Evolutionary conservation across 2,888 invertebrate genomes (phyloP).

Genomic region (Agonopterix subpropinquella): DNA sequence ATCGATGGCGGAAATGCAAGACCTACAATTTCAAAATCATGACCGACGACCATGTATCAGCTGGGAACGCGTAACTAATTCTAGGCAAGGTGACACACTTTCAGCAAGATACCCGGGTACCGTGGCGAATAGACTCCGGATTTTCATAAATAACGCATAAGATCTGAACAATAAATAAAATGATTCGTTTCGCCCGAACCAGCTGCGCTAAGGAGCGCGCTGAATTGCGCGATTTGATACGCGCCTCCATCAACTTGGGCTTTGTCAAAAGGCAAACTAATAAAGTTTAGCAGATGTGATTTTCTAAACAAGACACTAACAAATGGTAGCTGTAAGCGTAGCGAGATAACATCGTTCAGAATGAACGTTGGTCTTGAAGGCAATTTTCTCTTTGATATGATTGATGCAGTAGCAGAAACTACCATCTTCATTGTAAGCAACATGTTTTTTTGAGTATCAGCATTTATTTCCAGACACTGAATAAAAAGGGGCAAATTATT

Average conservation of each 20-base stretch:
- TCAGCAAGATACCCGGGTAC: conserved; percentile 39
- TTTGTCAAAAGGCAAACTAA: conserved; percentile 68
- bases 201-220: conserved; percentile 69
- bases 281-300: conserved; percentile 73
- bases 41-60: conserved; percentile 41
- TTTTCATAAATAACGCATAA: conserved; percentile 69
- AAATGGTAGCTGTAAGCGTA: conserved; percentile 50
- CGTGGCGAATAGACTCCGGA: conserved; percentile 52
- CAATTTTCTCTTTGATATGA: conserved; percentile 45
- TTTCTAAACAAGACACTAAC: conserved; percentile 70
- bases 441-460: background rate
- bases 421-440: conserved; percentile 2
- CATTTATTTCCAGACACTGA: background rate
- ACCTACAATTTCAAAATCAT: conserved; percentile 24
- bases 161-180: conserved; percentile 68
- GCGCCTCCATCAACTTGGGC: conserved; percentile 67
- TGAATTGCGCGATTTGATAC: conserved; percentile 70
- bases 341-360: conserved; percentile 42
- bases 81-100: conserved; percentile 69
- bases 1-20: conserved; percentile 33
- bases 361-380: conserved; percentile 37
- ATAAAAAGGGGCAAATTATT: background rate
- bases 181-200: conserved; percentile 66
- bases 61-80: conserved; percentile 59
- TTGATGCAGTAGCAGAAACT: conserved; percentile 25